A percentile compares a stretch with the other conserved stretches of the same genome.
Evolutionary conservation across 1,140 invertebrate species (phyloP).

Genomic region (Lordiphosa stackelbergi): DNA sequence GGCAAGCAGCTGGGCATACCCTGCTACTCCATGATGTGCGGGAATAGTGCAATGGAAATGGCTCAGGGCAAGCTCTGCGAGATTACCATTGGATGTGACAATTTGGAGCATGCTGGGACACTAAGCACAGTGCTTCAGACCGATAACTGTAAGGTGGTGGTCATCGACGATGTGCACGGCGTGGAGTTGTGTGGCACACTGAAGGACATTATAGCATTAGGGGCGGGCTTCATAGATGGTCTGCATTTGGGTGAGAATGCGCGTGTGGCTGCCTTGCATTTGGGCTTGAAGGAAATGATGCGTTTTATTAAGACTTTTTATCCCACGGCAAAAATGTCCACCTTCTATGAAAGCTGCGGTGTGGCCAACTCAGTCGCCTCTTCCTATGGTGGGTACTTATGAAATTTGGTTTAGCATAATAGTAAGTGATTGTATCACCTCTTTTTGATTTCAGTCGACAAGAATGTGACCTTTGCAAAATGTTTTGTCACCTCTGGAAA

Average conservation of each 20-base stretch:
- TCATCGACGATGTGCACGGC: conserved; percentile 94
- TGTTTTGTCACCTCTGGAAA: conserved; percentile 95
- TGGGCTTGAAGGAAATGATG: conserved; percentile 99
- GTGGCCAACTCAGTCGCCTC: conserved; percentile 99
- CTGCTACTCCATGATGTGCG: conserved; percentile 96
- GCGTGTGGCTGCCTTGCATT: conserved; percentile 96
- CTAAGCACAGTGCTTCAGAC: conserved; percentile 94
- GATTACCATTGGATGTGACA: conserved; percentile 95
- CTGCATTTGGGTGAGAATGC: conserved; percentile 96
- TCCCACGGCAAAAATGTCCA: conserved; percentile 88
- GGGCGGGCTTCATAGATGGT: conserved; percentile 97
- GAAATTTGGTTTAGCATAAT: neutral
- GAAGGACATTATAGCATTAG: conserved; percentile 97
- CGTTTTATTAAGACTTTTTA: conserved; percentile 93
- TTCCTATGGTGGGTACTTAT: conserved; percentile 86
- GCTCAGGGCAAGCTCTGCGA: conserved; percentile 98
- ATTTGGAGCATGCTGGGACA: conserved; percentile 83
- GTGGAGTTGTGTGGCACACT: conserved; percentile 99
- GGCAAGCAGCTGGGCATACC: conserved; percentile 82
- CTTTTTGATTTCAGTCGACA: conserved; percentile 80
- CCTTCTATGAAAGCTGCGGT: conserved; percentile 99
- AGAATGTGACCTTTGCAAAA: conserved; percentile 95
- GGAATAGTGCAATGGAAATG: conserved; percentile 95
- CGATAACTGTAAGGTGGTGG: conserved; percentile 94
- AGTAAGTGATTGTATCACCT: neutral